Evolutionary conservation across 2,888 invertebrate genomes (phyloP), one percentile per base, ranked within the genome.

Genomic region (Mimas tiliae): DNA sequence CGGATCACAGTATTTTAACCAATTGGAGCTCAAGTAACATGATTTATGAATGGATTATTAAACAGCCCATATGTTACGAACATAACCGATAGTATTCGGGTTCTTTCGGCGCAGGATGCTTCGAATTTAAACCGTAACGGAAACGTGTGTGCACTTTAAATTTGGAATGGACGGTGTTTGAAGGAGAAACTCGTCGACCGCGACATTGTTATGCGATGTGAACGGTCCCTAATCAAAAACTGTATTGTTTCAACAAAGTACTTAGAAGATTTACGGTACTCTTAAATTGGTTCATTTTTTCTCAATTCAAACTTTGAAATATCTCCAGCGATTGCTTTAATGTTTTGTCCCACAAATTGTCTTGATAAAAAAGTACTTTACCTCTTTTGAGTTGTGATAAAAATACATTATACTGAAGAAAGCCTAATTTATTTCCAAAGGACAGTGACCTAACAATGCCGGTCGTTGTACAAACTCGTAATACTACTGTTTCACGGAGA

Each of bases 41-140:
- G 52, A 53, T 34, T 64, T 52, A 53, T 42, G 21, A 45, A 65
- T 62, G 51, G 38, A 51, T 62, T 42, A 34, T 63, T 34, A 19
- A 63, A 63, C 45, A n/a, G n/a, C n/a, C n/a, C n/a, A 53, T 16
- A 52, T 52, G 52, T 51, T 48, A 38, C 47, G 63, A 47, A 45
- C 34, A 34, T 45, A 63, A 45, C 33, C 48, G 38, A 47, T 19
- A 58, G 27, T 16, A 33, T 19, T 42, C 27, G 45, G 21, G 27
- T 67, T 69, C 70, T 69, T 67, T 67, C 21, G 42, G 65, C 38
- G 51, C 70, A 68, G 70, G 69, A 69, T 71, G 70, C 69, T 67
- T 65, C 66, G 65, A 64, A 48, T 70, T 65, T 63, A 66, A 66
- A 66, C 52, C 67, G 53, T 45, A 67, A 67, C 72, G 72, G 72